Evolutionary conservation across 2,888 invertebrate species (phyloP), one percentile per base, ranked within the genome.

Genomic region (Antitype chi): DNA sequence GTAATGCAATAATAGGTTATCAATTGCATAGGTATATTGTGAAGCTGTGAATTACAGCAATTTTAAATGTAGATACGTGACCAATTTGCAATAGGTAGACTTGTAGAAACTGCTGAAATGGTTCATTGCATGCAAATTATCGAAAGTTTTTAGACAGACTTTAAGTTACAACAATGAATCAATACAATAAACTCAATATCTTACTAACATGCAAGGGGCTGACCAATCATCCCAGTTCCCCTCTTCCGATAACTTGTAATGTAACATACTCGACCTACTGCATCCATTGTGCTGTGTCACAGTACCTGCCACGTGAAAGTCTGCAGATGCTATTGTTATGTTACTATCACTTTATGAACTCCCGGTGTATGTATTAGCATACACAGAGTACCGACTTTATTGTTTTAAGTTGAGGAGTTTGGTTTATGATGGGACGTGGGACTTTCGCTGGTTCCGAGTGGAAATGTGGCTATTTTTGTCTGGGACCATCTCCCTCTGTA

Each of bases 311-410:
- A 17, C 74, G 84, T 25, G 85, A 85, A 85, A 85, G 85, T 69
- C 47, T 64, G 86, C 73, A 71, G 80, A 77, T 85, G 84, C 70
- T 85, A 83, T 85, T 85, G 86, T 85, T 72, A 80, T 83, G 80
- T 85, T 80, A 59, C 74, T 76, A 83, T 72, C 74, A 84, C 49
- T 85, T 78, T 75, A 77, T 66, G 82, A 59, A 69, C 75, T 83
- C 60, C 77, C 23, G 25, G 74, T 75, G 71, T 28, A 62, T 60
- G 55, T 49, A 85, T 85, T 85, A 83, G 80, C 86, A 85, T 85
- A 83, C 79, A 69, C 62, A 57, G 57, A 60, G 49, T 66, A 64
- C 74, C 64, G 57, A 43, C 85, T 63, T 63, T 78, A 78, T 82
- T 82, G 82, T 85, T 82, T 69, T 49, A 62, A 43, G 20, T 47